These are phyloP conservation scores for Drosophila fulvimacula DNA, from an alignment of 2,888 invertebrate species.

Conservation along the genomic window DNA sequence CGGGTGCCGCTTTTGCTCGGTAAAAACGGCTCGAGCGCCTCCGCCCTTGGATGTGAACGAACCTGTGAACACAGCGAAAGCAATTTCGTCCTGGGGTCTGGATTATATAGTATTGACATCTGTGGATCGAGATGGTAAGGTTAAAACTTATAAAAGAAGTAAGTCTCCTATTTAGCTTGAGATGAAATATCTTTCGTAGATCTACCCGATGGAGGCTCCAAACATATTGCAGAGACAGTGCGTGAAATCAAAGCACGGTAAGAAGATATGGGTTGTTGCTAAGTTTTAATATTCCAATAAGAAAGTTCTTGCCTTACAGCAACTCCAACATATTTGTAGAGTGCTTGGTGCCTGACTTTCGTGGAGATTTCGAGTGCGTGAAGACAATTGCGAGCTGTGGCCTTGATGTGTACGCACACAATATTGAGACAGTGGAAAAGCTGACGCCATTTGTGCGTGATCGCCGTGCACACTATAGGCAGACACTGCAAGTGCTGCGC, in stretches of 20 bases:
- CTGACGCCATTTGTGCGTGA: constrained; percentile 97
- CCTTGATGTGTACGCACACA: constrained; percentile 98
- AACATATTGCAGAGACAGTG: constrained; percentile 97
- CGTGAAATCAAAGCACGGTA: constrained; percentile 91
- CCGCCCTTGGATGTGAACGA: constrained; percentile 95
- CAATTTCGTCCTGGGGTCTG: constrained; percentile 97
- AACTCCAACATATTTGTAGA: constrained; percentile 96
- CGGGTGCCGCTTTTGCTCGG: constrained; percentile 99
- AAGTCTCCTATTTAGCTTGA: constrained; percentile 1
- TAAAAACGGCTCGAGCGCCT: constrained; percentile 96
- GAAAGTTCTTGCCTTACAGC: constrained; percentile 82
- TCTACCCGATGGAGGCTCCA: constrained; percentile 96
- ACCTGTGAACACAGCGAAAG: constrained; percentile 95
- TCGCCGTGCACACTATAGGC: constrained; percentile 95
- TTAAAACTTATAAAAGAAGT: neutral
- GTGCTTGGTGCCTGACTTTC: constrained; percentile 98
- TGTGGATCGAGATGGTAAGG: constrained; percentile 96
- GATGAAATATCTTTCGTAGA: constrained; percentile 86
- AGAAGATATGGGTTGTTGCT: neutral
- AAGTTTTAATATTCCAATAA: neutral
- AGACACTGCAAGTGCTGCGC: constrained; percentile 93
- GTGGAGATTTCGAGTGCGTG: constrained; percentile 91
- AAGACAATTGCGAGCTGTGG: constrained; percentile 91
- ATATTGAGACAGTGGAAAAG: constrained; percentile 97
- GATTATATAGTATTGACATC: constrained; percentile 99